These are phyloP conservation scores for Falco columbarius DNA, from an alignment of 2,797 vertebrate species.

Conservation along the genomic window DNA sequence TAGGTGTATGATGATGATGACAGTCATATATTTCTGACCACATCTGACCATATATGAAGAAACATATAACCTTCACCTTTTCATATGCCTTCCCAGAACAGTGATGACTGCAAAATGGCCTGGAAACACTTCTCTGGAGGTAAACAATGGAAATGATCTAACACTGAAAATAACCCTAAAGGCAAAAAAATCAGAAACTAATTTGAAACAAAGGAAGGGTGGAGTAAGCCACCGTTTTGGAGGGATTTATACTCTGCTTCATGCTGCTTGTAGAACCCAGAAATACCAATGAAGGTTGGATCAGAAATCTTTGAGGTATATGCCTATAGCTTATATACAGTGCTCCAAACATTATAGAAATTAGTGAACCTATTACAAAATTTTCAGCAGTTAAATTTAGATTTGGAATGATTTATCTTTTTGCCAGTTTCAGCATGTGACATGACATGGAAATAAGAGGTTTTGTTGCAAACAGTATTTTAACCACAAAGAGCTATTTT, in stretches of 20 bases:
- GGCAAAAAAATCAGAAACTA: not conserved
- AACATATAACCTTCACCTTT: not conserved
- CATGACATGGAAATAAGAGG: not conserved
- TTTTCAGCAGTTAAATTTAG: not conserved
- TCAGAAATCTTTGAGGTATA: not conserved
- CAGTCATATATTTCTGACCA: not conserved
- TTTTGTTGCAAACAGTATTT: conserved; percentile 21
- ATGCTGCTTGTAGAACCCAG: not conserved
- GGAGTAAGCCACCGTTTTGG: conserved; percentile 3
- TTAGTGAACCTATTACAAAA: not conserved
- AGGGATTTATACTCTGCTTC: not conserved
- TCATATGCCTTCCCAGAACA: not conserved
- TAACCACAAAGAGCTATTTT: conserved; percentile 29
- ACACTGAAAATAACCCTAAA: conserved; percentile 49
- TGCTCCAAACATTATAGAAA: not conserved
- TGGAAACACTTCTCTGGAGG: conserved; percentile 31
- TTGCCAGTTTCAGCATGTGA: conserved; percentile 9
- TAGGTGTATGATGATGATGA: not conserved
- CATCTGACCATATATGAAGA: not conserved
- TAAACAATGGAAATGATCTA: conserved; percentile 52
- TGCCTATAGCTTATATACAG: not conserved
- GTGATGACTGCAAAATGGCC: not conserved
- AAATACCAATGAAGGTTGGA: not conserved
- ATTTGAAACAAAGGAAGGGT: conserved; percentile 58
- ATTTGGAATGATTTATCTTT: conserved; percentile 11